Conservation (phyloP, 2,888 invertebrate species). For the Entomobrya proxima region DNA sequence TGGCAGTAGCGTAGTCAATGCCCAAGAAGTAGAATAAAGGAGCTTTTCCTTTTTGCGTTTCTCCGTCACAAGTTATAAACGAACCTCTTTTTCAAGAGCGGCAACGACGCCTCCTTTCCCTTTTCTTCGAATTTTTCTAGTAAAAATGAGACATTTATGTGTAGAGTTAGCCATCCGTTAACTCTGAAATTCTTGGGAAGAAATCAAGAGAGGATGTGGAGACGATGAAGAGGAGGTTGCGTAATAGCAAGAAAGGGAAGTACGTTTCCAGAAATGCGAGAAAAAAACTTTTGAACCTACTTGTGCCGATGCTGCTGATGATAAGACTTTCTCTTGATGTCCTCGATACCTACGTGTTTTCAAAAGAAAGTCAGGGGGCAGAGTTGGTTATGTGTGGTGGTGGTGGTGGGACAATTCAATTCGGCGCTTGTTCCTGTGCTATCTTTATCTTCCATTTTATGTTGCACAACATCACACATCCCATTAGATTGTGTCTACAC, state of each 20-base stretch:
- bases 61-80: not conserved
- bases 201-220: not conserved
- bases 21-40: not conserved
- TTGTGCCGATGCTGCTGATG: not conserved
- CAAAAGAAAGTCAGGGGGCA: not conserved
- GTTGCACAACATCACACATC: constrained; percentile 2
- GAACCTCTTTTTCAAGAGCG: not conserved
- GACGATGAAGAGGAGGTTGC: not conserved
- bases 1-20: no score
- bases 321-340: not conserved
- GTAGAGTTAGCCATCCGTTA: constrained; percentile 10
- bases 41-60: not conserved
- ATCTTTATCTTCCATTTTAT: constrained; percentile 15
- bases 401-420: not conserved
- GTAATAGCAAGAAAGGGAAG: not conserved
- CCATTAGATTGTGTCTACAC: constrained; percentile 14
- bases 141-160: constrained; percentile 20
- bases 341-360: not conserved
- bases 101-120: not conserved
- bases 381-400: not conserved
- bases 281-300: not conserved
- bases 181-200: not conserved
- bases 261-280: not conserved
- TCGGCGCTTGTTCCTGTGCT: not conserved
- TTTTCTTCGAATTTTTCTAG: not conserved